Evolutionary conservation across 2,113 vertebrate species (phyloP).

Genomic region (Corvus cornix): DNA sequence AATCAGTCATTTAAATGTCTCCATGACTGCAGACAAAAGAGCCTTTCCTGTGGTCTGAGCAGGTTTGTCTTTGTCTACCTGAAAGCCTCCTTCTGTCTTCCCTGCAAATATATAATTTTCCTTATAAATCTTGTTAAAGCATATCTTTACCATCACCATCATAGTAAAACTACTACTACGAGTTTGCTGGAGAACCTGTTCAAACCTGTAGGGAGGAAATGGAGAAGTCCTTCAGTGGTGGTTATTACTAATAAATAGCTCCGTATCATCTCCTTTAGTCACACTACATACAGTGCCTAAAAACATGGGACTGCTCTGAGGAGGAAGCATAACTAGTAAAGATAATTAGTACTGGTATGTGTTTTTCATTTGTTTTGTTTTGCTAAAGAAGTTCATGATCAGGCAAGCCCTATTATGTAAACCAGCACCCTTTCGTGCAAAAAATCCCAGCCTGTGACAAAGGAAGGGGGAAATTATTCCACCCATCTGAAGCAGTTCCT

Average conservation of each 20-base stretch:
- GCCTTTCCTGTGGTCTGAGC: background rate
- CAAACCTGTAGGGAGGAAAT: constrained; percentile 26
- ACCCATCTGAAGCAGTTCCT: constrained; percentile 12
- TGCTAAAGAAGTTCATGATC: constrained; percentile 50
- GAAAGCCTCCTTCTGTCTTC: background rate
- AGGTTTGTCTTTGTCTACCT: background rate
- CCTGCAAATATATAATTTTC: constrained; percentile 27
- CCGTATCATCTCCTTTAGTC: background rate
- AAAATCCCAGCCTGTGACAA: background rate
- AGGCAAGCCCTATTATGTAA: constrained; percentile 21
- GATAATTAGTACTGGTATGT: constrained; percentile 33
- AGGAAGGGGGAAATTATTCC: constrained; percentile 9
- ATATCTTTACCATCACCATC: background rate
- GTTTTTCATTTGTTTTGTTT: constrained; percentile 51
- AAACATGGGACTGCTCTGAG: background rate
- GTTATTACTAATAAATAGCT: constrained; percentile 25
- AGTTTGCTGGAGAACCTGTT: constrained; percentile 18
- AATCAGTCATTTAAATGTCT: constrained; percentile 42
- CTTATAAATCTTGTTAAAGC: constrained; percentile 21
- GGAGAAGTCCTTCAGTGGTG: background rate
- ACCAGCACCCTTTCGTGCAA: background rate
- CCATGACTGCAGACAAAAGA: constrained; percentile 1
- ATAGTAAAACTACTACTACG: background rate
- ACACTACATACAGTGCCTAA: background rate
- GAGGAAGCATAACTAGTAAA: constrained; percentile 30